Conservation (phyloP, 2,888 invertebrate species). For the Meloe dianella region DNA sequence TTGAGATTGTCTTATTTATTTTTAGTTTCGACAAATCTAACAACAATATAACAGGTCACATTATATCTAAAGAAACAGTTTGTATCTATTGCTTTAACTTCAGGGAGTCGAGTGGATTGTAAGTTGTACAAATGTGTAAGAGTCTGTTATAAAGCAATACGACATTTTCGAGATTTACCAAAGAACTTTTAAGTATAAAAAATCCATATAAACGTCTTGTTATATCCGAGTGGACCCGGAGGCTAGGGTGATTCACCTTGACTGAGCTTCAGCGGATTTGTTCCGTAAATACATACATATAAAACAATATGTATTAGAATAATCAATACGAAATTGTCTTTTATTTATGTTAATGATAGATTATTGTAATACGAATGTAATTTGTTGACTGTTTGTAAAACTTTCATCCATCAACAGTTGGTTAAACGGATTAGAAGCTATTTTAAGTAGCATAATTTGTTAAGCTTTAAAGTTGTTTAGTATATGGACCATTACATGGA, state of each 20-base stretch:
- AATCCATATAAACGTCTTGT: constrained; percentile 55
- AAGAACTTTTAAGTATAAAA: constrained; percentile 55
- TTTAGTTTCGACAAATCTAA: constrained; percentile 14
- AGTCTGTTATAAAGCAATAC: constrained; percentile 49
- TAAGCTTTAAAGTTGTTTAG: constrained; percentile 31
- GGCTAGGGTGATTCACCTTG: no score
- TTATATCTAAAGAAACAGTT: no score
- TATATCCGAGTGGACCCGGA: no score
- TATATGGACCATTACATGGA: constrained; percentile 44
- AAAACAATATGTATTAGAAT: constrained; percentile 24
- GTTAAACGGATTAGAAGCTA: constrained; percentile 30
- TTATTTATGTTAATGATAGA: no score
- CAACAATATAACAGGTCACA: no score
- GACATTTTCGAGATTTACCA: constrained; percentile 55
- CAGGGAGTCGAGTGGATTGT: no score
- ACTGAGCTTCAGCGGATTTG: no score
- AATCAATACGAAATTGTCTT: constrained; percentile 27
- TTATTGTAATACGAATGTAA: constrained; percentile 6
- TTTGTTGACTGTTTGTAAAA: constrained; percentile 16
- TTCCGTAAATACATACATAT: constrained; percentile 31
- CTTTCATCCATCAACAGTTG: constrained; percentile 32
- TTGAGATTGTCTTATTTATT: neutral
- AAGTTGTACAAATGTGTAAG: no score
- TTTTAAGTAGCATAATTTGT: constrained; percentile 32
- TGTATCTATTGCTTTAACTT: no score